Evolutionary conservation across 2,113 vertebrate species (phyloP).

Genomic region (Sapayoa aenigma): DNA sequence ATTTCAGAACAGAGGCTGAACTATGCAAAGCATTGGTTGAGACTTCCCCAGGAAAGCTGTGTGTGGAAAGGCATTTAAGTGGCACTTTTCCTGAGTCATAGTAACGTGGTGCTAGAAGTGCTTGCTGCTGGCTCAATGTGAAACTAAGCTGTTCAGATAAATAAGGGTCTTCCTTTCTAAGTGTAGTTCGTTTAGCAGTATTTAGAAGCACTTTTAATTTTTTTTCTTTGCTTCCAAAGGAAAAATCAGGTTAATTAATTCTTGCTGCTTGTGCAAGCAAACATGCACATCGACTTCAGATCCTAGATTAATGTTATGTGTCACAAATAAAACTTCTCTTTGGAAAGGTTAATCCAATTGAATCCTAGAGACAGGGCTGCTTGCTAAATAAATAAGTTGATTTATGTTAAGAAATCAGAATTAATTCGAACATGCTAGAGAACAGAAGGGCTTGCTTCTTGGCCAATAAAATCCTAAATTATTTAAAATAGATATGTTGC

Average conservation of each 20-base stretch:
- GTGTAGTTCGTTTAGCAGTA: neutral
- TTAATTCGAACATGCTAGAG: slow-evolving; percentile 19
- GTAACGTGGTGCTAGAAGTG: neutral
- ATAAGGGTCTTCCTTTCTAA: neutral
- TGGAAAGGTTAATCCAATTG: slow-evolving; percentile 16
- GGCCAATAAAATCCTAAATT: slow-evolving; percentile 31
- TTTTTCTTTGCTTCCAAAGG: neutral
- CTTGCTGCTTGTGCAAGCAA: neutral
- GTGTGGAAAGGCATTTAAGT: neutral
- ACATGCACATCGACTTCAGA: neutral
- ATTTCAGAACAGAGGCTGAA: neutral
- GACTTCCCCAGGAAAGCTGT: neutral
- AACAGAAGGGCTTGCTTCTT: slow-evolving; percentile 31
- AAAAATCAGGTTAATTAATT: neutral
- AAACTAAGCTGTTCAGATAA: neutral
- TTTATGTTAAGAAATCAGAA: slow-evolving; percentile 36
- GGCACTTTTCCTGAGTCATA: neutral
- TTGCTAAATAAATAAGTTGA: slow-evolving; percentile 25
- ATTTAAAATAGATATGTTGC: neutral
- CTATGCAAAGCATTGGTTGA: neutral
- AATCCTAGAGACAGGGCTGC: neutral
- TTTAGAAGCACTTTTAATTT: neutral
- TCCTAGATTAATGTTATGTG: neutral
- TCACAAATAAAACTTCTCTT: slow-evolving; percentile 7
- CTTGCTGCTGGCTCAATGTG: neutral